Conservation (phyloP, 2,888 invertebrate species). For the Willowsia nigromaculata region DNA sequence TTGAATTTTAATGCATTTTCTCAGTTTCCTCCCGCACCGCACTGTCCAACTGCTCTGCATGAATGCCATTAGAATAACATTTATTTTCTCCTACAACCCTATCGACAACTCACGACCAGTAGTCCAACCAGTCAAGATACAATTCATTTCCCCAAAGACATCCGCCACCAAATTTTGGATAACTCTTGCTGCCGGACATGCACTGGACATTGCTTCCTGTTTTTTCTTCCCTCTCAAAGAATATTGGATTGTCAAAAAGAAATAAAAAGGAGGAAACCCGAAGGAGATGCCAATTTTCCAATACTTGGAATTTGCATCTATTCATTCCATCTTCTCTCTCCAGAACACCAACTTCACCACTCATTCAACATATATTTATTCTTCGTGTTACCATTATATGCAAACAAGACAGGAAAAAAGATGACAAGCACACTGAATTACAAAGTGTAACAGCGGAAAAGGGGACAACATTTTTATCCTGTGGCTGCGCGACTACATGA, state of each 20-base stretch:
- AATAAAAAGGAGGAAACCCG: not conserved
- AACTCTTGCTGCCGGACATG: conserved; percentile 29
- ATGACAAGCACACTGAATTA: conserved; percentile 3
- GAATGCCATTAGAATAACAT: conserved; percentile 47
- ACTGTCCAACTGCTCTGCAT: conserved; percentile 15
- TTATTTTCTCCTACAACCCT: conserved; percentile 17
- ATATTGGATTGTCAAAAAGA: conserved; percentile 50
- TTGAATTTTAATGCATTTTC: conserved; percentile 60
- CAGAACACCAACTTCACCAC: not conserved
- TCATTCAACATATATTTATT: not conserved
- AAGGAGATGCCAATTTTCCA: conserved; percentile 22
- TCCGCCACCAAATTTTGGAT: not conserved
- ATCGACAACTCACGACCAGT: not conserved
- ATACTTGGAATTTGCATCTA: not conserved
- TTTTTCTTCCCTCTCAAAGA: not conserved
- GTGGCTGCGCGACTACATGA: not conserved
- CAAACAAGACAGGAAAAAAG: conserved; percentile 31
- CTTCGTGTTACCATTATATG: conserved; percentile 33
- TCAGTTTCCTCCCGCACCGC: conserved; percentile 20
- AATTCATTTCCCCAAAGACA: conserved; percentile 60
- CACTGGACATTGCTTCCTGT: conserved; percentile 37
- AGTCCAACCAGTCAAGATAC: not conserved
- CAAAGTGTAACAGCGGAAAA: conserved; percentile 33
- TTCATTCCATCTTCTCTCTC: not conserved
- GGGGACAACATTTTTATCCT: not conserved